Percentiles rank a stretch among this genome's conserved stretches.
These are phyloP conservation scores for Eristalis intricaria DNA, from an alignment of 2,888 invertebrate species.

Conservation along the genomic window DNA sequence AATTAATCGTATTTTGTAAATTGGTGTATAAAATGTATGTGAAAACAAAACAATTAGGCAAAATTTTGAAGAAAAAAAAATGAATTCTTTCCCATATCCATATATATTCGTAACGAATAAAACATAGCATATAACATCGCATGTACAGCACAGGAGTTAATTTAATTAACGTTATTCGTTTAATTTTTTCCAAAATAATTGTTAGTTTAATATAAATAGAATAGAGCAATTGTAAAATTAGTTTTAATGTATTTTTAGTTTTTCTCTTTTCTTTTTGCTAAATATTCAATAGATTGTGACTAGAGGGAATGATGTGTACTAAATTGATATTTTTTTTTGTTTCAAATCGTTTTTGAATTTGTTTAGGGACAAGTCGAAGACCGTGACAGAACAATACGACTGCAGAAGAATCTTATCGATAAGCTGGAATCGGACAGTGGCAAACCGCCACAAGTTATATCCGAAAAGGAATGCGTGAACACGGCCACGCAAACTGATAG, in stretches of 20 bases:
- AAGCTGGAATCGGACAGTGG: conserved; percentile 81
- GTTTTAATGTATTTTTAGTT: conserved; percentile 23
- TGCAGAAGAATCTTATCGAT: conserved; percentile 89
- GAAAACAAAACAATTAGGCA: background rate
- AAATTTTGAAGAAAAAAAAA: conserved; percentile 9
- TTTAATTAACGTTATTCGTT: conserved; percentile 6
- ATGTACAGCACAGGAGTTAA: conserved; percentile 64
- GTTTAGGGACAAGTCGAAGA: conserved; percentile 91
- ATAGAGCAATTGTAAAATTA: conserved; percentile 47
- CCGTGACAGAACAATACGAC: conserved; percentile 90
- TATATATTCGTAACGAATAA: conserved; percentile 24
- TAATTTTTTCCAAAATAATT: conserved; percentile 16
- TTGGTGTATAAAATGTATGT: conserved; percentile 14
- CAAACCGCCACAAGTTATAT: conserved; percentile 80
- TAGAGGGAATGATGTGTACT: background rate
- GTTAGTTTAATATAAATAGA: conserved; percentile 40
- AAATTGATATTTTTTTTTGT: background rate
- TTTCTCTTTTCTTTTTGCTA: conserved; percentile 20
- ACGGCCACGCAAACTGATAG: conserved; percentile 94
- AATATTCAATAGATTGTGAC: conserved; percentile 34
- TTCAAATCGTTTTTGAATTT: background rate
- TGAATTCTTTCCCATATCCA: background rate
- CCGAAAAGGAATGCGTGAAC: conserved; percentile 85
- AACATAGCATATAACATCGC: conserved; percentile 40
- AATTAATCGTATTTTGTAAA: conserved; percentile 29